Evolutionary conservation across 2,113 vertebrate species (phyloP), one percentile per base, ranked within the genome.

Genomic region (Fulica atra): DNA sequence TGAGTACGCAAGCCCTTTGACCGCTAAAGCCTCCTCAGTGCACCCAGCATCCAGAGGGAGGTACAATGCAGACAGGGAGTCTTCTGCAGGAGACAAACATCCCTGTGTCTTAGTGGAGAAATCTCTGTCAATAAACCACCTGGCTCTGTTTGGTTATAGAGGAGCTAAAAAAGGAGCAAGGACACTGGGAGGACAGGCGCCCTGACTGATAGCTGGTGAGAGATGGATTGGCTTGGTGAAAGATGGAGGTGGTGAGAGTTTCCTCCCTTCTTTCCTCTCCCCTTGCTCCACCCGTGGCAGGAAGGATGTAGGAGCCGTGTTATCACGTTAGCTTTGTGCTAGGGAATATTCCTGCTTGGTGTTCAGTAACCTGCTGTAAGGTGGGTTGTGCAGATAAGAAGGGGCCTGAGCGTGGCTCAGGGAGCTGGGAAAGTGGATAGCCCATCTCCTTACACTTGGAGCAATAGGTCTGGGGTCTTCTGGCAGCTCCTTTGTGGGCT

Each of bases 111-210:
- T 56, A 16, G 13, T 9, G 38, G 73, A n/a, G 69, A 85, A 61
- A 51, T 53, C 65, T 59, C 40, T 87, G 86, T 57, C 89, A 87
- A 81, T 89, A 89, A 89, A 60, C 61, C 61, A 76, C 61, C 73
- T 71, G 33, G 65, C 48, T 95, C 57, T 71, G 42, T 71, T 89
- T 92, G 44, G 12, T 74, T 87, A 28, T 16, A 36, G 65, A 74
- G 65, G 21, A 91, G 53, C 76, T 92, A 83, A 86, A 94, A 82
- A 82, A 72, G 38, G 63, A 90, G 36, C 68, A 81, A 94, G 91
- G 91, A 46, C 56, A 15, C 13, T 0, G 3, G 48, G 70, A 89
- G 56, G 60, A 51, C 23, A 24, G 68, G 14, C 7, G 0, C 1
- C 7, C 53, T 23, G 40, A 5, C 35, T 59, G 46, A 73, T 50